Evolutionary conservation across 1,140 invertebrate genomes (phyloP), one percentile per base, ranked within the genome.

Genomic region (Scaptodrosophila lebanonensis): DNA sequence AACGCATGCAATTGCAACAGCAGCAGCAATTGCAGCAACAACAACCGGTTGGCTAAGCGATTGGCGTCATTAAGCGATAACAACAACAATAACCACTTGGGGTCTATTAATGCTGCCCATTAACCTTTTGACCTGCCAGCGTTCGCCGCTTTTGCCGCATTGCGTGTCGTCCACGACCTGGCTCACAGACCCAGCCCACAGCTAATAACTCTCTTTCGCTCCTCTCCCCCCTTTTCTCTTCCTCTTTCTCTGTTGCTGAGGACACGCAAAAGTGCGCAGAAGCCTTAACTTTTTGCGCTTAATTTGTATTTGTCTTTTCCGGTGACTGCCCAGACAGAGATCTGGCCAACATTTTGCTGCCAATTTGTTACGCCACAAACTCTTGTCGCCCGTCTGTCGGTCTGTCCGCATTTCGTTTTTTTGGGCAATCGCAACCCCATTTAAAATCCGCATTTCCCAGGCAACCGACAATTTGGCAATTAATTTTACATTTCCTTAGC

Each of bases 401-500:
- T 49, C 25, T 16, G 18, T 13, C 30, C 13, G 12, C 47, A 38
- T 58, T 44, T 39, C 9, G 30, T 45, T 39, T 51, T n/a, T 64
- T 54, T 42, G 56, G 40, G 49, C 52, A 49, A 39, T 79, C 76
- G 66, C n/a, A n/a, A n/a, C n/a, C 65, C 62, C 75, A 82, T 83
- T 82, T 82, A 82, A 82, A 83, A 83, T 82, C 75, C 75, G 75
- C 75, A 67, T 75, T 82, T 82, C 76, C 69, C 75, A 82, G 53
- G 67, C 76, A 16, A 15, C 2, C 3, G 32, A 58, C 32, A 79
- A 43, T 16, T 68, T 70, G 75, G 75, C 75, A 79, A 82, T 79
- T 82, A 79, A 82, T 79, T 79, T 82, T 66, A 66, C 75, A 79
- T 79, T 82, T 79, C 75, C 75, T 69, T 75, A 79, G 82, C 73